phyloP scores from a whole-genome alignment of 2,113 vertebrate genomes.

The Halichoerus grypus region DNA sequence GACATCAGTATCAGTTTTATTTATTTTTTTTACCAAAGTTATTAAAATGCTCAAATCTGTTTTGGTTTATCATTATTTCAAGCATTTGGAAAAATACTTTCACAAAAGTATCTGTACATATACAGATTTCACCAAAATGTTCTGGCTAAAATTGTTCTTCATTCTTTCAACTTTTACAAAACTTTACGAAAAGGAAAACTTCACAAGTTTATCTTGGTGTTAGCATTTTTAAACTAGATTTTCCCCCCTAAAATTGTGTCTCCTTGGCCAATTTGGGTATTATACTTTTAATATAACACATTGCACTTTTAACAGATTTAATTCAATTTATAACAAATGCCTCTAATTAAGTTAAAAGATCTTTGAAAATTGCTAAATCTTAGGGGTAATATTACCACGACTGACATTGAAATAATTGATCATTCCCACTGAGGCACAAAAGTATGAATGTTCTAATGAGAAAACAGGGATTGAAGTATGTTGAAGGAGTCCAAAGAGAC shows the following conservation, averaged over 20 bases:
- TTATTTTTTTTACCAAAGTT: slow-evolving; percentile 1
- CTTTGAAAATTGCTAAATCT: slow-evolving; percentile 82
- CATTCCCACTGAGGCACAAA: slow-evolving; percentile 79
- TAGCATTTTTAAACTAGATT: slow-evolving; percentile 50
- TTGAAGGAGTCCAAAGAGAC: slow-evolving; percentile 84
- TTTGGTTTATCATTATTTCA: background rate
- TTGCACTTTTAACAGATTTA: slow-evolving; percentile 60
- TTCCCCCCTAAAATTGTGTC: background rate
- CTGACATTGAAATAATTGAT: slow-evolving; percentile 85
- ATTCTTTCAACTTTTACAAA: slow-evolving; percentile 30
- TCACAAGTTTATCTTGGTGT: background rate
- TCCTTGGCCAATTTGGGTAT: slow-evolving; percentile 33
- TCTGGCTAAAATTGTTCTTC: background rate
- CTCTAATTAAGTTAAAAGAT: slow-evolving; percentile 80
- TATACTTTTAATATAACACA: slow-evolving; percentile 59
- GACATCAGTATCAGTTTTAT: background rate
- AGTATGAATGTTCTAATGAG: slow-evolving; percentile 83
- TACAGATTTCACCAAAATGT: background rate
- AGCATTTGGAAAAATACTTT: background rate
- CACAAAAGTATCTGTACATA: background rate
- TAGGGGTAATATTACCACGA: slow-evolving; percentile 76
- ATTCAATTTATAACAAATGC: slow-evolving; percentile 78
- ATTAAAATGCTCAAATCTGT: background rate
- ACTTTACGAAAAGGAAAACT: background rate
- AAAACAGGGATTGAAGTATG: slow-evolving; percentile 82